These are phyloP conservation scores for Anhinga rufa DNA, from an alignment of 2,113 vertebrate species.

Conservation along the genomic window DNA sequence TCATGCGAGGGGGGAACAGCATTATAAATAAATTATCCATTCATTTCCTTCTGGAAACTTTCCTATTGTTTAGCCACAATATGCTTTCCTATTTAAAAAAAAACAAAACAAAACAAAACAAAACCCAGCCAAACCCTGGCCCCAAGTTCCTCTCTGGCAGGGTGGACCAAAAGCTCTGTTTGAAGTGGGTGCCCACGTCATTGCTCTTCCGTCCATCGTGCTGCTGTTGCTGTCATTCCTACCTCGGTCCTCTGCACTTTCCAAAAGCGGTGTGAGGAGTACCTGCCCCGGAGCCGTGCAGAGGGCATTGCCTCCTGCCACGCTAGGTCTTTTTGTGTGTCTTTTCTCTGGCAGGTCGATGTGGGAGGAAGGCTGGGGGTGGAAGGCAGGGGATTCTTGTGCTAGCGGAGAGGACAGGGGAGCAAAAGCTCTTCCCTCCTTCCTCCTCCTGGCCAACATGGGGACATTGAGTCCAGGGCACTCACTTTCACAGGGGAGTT, in stretches of 20 bases:
- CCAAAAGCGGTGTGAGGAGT: background rate
- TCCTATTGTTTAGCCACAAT: constrained; percentile 63
- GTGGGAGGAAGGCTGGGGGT: background rate
- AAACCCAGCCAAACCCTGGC: background rate
- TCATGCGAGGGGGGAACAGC: background rate
- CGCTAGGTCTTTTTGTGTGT: accelerated
- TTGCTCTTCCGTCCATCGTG: background rate
- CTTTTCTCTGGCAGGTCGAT: background rate
- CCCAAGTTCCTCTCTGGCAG: background rate
- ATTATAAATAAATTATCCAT: constrained; percentile 59
- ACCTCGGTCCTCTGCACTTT: accelerated
- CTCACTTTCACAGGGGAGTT: background rate
- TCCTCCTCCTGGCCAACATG: accelerated
- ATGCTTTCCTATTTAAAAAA: constrained; percentile 49
- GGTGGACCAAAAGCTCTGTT: background rate
- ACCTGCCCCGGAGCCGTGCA: background rate
- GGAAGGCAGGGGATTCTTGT: background rate
- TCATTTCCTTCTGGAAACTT: constrained; percentile 55
- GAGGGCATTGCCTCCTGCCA: background rate
- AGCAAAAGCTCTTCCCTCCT: background rate
- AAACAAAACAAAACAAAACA: background rate
- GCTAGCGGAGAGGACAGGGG: background rate
- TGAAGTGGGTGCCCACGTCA: background rate
- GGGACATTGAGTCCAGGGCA: background rate
- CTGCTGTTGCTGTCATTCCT: background rate